Percentiles rank a stretch among this genome's conserved stretches.
Evolutionary conservation across 2,113 vertebrate species (phyloP).

Genomic region (Scartelaos histophorus): DNA sequence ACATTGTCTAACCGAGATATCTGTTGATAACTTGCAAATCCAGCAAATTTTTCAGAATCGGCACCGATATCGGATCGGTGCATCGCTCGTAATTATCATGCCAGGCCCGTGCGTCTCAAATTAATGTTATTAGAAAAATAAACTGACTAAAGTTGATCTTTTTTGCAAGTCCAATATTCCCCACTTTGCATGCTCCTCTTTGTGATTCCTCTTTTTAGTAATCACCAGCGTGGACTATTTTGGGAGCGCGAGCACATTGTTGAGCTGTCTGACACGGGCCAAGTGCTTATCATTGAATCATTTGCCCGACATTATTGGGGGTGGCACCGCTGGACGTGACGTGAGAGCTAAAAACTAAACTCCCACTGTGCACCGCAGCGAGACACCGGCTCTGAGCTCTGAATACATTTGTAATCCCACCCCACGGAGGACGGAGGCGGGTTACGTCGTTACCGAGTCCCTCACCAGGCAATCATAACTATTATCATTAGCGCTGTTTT

Average conservation of each 20-base stretch:
- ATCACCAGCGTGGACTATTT: constrained; percentile 14
- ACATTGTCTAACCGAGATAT: too few relatives aligned
- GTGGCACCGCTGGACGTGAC: constrained; percentile 65
- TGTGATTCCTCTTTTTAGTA: background rate
- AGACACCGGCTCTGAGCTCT: constrained; percentile 38
- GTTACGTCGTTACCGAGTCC: constrained; percentile 46
- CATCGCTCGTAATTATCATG: too few relatives aligned
- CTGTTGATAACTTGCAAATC: too few relatives aligned
- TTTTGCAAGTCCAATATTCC: background rate
- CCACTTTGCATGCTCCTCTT: background rate
- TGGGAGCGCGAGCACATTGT: constrained; percentile 30
- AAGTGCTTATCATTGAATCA: constrained; percentile 73
- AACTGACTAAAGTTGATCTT: background rate
- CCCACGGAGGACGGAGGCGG: constrained; percentile 31
- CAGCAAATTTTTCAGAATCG: too few relatives aligned
- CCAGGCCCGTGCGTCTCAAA: background rate
- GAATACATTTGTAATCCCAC: constrained; percentile 50
- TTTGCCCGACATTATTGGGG: constrained; percentile 58
- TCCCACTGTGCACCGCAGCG: constrained; percentile 53
- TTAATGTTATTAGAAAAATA: background rate
- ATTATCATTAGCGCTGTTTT: constrained; percentile 61
- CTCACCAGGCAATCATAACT: constrained; percentile 50
- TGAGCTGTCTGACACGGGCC: constrained; percentile 54
- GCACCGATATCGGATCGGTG: too few relatives aligned
- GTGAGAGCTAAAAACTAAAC: constrained; percentile 57